Base-by-base conservation (phyloP, 1,140 invertebrate species). In the Bombus terrestris region DNA sequence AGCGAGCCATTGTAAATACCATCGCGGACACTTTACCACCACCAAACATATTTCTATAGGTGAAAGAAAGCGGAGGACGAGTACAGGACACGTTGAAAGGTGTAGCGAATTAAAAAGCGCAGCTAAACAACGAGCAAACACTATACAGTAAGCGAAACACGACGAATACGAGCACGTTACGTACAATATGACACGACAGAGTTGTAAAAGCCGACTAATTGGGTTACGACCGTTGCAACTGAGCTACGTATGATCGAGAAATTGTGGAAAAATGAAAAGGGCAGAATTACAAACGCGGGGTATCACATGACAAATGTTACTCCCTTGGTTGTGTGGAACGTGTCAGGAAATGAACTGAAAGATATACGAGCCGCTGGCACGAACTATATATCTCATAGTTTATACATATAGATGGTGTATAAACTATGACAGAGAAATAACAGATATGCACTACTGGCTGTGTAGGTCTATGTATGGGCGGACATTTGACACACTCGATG, bases 341-440 rank as follows among this genome's bases (percentile, higher is more conserved):
- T 77, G 88, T 43, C 80, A 59, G 68, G 47, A 88, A 74, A 66
- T 76, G 37, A 72, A 90, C 89, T 90, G 82, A 85, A 79, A 71
- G 71, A 72, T 81, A 78, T 53, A 35, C 78, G 41, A 39, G 47
- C 41, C 41, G 39, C 25, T 64, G 25, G n/a, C 43, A 80, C 77
- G 62, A 85, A 86, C 73, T 87, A 89, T 87, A 78, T 64, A 68
- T 74, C 76, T 43, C 83, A 87, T 89, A 87, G 82, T 90, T 85
- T 89, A 22, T 22, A 22, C 6, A 78, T 89, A 87, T 89, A 78
- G 77, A 10, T 41, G 57, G 59, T 81, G 32, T 85, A 89, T 84
- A 72, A 90, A 87, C 85, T 85, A 84, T 81, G 80, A 68, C 43
- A 57, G 73, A 85, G 81, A 87, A 90, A 90, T 85, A 85, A 90